Evolutionary conservation across 2,797 vertebrate species (phyloP).

Genomic region (Todus mexicanus): DNA sequence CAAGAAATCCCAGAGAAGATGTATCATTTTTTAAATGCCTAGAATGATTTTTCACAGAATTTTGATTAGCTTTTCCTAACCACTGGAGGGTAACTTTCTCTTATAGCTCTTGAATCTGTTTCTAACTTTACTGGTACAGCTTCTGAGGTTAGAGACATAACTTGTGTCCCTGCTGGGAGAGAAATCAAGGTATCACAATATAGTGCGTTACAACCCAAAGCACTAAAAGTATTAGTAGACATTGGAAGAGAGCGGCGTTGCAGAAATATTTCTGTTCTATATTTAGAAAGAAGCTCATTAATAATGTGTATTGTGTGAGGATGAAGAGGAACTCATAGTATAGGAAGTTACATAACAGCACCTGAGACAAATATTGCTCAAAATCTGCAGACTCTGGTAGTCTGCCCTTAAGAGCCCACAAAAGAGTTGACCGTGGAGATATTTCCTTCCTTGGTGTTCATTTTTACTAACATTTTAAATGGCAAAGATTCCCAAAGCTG

Average conservation of each 20-base stretch:
- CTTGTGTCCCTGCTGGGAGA: not conserved
- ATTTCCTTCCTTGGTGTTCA: not conserved
- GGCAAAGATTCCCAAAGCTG: not conserved
- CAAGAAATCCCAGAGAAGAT: not conserved
- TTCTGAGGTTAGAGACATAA: not conserved
- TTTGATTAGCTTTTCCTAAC: not conserved
- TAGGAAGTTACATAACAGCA: not conserved
- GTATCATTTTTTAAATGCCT: not conserved
- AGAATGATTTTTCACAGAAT: not conserved
- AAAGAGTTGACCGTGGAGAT: not conserved
- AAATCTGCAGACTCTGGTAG: not conserved
- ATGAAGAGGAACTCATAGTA: not conserved
- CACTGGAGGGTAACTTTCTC: not conserved
- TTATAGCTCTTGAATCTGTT: not conserved
- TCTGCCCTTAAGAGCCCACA: not conserved
- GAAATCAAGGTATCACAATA: not conserved
- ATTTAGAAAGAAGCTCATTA: not conserved
- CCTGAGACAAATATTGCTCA: not conserved
- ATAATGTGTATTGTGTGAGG: not conserved
- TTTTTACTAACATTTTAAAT: not conserved
- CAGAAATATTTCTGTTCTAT: not conserved
- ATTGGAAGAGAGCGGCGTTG: not conserved
- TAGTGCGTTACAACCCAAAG: not conserved
- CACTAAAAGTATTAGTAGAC: not conserved
- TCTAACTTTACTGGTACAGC: not conserved